These are phyloP conservation scores for Gadopsis marmoratus DNA, from an alignment of 2,797 vertebrate genomes.

Conservation along the genomic window DNA sequence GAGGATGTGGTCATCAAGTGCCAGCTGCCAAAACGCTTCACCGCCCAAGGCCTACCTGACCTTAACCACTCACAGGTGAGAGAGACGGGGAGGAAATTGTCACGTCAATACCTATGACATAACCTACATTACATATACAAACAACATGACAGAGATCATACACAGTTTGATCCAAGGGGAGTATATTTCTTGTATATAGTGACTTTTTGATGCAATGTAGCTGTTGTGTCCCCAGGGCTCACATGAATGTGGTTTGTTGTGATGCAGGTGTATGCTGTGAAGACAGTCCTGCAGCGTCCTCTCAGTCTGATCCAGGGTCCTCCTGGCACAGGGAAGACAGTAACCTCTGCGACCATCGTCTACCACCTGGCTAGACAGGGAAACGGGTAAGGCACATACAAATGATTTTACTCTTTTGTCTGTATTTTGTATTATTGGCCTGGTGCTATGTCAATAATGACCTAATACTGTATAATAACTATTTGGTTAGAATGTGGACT, in stretches of 20 bases:
- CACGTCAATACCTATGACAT: not conserved
- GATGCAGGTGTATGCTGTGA: slow-evolving; percentile 84
- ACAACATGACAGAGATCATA: not conserved
- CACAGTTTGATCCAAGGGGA: not conserved
- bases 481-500: not conserved
- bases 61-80: slow-evolving; percentile 96
- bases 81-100: not conserved
- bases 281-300: slow-evolving; percentile 94
- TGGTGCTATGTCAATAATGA: not conserved
- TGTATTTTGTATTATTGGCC: not conserved
- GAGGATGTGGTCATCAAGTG: slow-evolving; percentile 97
- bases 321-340: slow-evolving; percentile 94
- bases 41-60: slow-evolving; percentile 94
- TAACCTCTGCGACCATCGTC: slow-evolving; percentile 95
- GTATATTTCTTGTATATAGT: not conserved
- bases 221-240: not conserved
- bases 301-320: slow-evolving; percentile 96
- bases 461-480: not conserved
- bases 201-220: not conserved
- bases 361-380: slow-evolving; percentile 96
- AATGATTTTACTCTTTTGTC: not conserved
- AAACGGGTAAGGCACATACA: slow-evolving; percentile 88
- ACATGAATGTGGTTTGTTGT: slow-evolving; percentile 10
- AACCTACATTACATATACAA: not conserved
- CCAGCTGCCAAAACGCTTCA: slow-evolving; percentile 96